These are phyloP conservation scores for Schlechtendalia chinensis DNA, from an alignment of 1,140 invertebrate genomes.

Conservation along the genomic window DNA sequence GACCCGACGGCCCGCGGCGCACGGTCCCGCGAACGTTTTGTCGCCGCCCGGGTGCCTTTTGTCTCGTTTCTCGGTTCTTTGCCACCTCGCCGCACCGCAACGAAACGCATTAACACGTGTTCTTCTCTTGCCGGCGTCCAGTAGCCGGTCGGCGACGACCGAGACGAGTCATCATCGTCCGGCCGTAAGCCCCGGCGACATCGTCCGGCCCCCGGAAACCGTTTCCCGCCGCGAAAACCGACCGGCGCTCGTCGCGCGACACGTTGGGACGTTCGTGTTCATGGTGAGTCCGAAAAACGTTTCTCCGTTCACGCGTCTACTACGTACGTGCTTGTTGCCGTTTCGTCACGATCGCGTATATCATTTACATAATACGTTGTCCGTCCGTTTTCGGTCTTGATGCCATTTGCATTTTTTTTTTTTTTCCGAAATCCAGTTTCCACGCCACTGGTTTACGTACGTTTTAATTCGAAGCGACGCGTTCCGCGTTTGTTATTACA, in stretches of 20 bases:
- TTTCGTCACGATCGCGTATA: too few relatives aligned
- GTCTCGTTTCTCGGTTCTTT: slow-evolving; percentile 13
- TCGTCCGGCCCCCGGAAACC: too few relatives aligned
- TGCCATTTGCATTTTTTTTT: too few relatives aligned
- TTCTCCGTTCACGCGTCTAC: neutral
- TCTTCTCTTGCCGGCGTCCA: neutral
- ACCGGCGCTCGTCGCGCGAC: neutral
- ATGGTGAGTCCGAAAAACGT: slow-evolving; percentile 17
- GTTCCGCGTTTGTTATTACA: neutral
- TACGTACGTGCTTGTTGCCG: too few relatives aligned
- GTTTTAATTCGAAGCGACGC: neutral
- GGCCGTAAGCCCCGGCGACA: too few relatives aligned
- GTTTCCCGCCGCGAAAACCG: neutral
- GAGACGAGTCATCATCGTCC: slow-evolving; percentile 30
- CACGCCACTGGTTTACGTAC: neutral
- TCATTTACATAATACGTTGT: too few relatives aligned
- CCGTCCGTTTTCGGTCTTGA: too few relatives aligned
- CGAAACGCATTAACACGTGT: neutral
- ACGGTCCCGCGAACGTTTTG: neutral
- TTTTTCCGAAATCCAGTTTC: too few relatives aligned
- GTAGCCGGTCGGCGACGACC: slow-evolving; percentile 8
- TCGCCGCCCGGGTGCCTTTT: too few relatives aligned
- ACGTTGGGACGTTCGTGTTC: slow-evolving; percentile 3
- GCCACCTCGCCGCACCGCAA: neutral
- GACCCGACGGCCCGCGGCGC: neutral